Percentiles rank a stretch among this genome's conserved stretches.
Evolutionary conservation across 2,888 invertebrate genomes (phyloP).

Genomic region (Blastobasis adustella): DNA sequence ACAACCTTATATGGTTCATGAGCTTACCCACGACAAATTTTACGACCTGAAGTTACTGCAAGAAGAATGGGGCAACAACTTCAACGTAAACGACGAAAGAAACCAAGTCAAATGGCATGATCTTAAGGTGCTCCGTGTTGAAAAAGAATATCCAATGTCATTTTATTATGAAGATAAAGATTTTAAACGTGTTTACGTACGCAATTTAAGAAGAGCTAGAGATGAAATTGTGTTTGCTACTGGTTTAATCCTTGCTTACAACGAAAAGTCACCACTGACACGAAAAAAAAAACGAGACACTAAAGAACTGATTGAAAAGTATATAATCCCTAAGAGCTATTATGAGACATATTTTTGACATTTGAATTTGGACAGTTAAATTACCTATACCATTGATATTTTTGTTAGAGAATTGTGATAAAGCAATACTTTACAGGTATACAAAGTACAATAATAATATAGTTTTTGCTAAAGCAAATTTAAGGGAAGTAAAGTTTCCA

Average conservation of each 20-base stretch:
- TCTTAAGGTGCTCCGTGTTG: background rate
- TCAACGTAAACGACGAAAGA: background rate
- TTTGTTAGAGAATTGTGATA: no score
- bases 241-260: background rate
- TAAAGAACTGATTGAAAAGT: background rate
- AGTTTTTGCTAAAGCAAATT: no score
- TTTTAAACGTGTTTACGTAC: background rate
- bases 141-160: background rate
- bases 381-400: background rate
- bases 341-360: background rate
- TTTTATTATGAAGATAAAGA: background rate
- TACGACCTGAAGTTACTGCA: slow-evolving; percentile 6
- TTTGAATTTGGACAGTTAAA: background rate
- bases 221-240: background rate
- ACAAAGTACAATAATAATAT: no score
- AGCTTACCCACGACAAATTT: slow-evolving; percentile 7
- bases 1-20: slow-evolving; percentile 10
- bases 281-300: background rate
- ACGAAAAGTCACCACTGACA: background rate
- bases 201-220: background rate
- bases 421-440: no score
- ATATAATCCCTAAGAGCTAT: background rate
- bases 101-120: background rate
- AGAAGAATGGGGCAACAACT: slow-evolving; percentile 2
- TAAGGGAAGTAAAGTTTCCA: no score